Conservation (phyloP, 2,888 invertebrate genomes). For the Drosophila kambysellisi region DNA sequence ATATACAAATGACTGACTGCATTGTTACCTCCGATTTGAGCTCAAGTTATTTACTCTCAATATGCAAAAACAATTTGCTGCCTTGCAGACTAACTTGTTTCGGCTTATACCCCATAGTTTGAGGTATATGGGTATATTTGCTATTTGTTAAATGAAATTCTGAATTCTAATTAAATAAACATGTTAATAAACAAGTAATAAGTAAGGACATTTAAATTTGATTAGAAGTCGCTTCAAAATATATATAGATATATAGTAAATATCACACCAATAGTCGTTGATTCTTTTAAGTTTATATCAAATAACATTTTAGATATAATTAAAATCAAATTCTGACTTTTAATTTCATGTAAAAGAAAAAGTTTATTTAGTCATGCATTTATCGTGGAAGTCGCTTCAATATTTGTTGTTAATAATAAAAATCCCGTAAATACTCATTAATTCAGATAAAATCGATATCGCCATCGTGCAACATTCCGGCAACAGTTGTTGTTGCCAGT, state of each 20-base stretch:
- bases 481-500: constrained; percentile 17
- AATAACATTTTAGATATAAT: neutral
- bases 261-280: neutral
- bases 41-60: constrained; percentile 13
- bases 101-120: neutral
- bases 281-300: neutral
- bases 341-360: neutral
- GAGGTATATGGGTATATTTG: neutral
- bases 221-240: neutral
- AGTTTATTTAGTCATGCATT: neutral
- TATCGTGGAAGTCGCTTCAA: neutral
- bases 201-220: neutral
- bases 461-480: neutral
- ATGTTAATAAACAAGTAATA: neutral
- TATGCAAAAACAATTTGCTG: constrained; percentile 28
- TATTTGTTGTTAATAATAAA: neutral
- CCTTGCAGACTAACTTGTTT: constrained; percentile 17
- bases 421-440: neutral
- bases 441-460: neutral
- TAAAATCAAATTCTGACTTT: neutral
- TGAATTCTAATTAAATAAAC: neutral
- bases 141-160: neutral
- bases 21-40: constrained; percentile 34
- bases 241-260: neutral
- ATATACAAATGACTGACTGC: constrained; percentile 30